These are phyloP conservation scores for Monoplex corrugatus DNA, from an alignment of 2,888 invertebrate genomes.

Conservation along the genomic window DNA sequence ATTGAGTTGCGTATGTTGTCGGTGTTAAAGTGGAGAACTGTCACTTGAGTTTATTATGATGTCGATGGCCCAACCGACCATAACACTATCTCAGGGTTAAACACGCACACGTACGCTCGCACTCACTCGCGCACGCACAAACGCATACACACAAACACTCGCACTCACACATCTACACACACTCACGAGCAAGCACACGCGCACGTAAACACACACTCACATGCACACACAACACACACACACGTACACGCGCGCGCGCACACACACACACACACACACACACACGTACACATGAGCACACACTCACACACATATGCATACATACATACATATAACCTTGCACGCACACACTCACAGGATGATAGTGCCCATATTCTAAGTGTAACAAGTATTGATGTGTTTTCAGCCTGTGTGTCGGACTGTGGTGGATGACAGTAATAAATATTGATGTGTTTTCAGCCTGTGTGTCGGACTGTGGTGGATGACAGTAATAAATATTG, in stretches of 20 bases:
- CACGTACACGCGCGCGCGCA: background rate
- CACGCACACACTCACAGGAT: background rate
- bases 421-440: too few species aligned
- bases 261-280: background rate
- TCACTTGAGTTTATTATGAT: too few species aligned
- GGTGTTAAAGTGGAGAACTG: too few species aligned
- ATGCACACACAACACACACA: background rate
- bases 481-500: too few species aligned
- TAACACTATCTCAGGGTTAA: background rate
- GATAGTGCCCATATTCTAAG: too few species aligned
- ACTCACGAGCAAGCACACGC: background rate
- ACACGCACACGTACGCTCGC: background rate
- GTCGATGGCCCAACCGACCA: too few species aligned
- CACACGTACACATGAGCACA: background rate
- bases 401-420: too few species aligned
- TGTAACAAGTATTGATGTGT: too few species aligned
- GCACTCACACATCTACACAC: background rate
- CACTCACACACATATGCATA: slow-evolving; percentile 6
- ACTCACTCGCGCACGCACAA: background rate
- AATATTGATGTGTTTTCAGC: too few species aligned
- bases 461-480: too few species aligned
- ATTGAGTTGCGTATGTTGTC: too few species aligned
- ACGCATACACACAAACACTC: background rate
- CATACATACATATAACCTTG: background rate
- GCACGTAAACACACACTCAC: background rate